phyloP scores from a whole-genome alignment of 2,888 invertebrate genomes.

The Dicyrtomina minuta region DNA sequence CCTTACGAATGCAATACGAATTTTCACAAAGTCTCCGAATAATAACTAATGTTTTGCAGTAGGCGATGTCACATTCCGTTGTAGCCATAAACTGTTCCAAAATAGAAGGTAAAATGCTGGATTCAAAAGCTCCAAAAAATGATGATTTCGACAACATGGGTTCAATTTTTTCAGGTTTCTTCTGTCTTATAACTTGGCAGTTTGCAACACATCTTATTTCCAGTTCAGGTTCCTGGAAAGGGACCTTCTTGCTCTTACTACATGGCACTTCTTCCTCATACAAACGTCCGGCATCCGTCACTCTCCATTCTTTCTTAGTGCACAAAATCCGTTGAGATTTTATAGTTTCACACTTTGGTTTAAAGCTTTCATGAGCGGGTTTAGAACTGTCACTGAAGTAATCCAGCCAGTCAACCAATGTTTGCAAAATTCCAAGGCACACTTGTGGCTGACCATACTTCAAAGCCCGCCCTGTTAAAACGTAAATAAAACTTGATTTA shows the following conservation, averaged over 20 bases:
- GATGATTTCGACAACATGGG: slow-evolving; percentile 17
- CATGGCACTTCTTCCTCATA: slow-evolving; percentile 2
- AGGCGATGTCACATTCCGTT: slow-evolving; percentile 12
- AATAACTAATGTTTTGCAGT: slow-evolving; percentile 25
- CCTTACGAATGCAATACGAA: slow-evolving; percentile 38
- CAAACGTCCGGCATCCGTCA: not conserved
- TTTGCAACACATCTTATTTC: slow-evolving; percentile 3
- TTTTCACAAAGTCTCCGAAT: slow-evolving; percentile 39
- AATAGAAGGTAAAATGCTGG: slow-evolving; percentile 20
- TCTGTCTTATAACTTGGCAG: not conserved
- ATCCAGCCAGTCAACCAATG: not conserved
- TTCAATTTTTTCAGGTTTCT: not conserved
- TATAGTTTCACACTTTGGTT: slow-evolving; percentile 19
- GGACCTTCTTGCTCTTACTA: not conserved
- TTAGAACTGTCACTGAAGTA: not conserved
- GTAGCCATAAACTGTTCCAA: slow-evolving; percentile 12
- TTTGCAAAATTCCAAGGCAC: too few species aligned
- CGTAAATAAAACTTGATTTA: too few species aligned
- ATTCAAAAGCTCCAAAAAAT: slow-evolving; percentile 30
- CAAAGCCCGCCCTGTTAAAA: too few species aligned
- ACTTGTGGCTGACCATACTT: too few species aligned
- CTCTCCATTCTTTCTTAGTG: slow-evolving; percentile 8
- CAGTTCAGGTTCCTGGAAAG: not conserved
- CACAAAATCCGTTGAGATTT: not conserved
- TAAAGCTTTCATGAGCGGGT: not conserved